Base-by-base conservation (phyloP, 2,888 invertebrate genomes). In the Fissipunctia ypsillon region DNA sequence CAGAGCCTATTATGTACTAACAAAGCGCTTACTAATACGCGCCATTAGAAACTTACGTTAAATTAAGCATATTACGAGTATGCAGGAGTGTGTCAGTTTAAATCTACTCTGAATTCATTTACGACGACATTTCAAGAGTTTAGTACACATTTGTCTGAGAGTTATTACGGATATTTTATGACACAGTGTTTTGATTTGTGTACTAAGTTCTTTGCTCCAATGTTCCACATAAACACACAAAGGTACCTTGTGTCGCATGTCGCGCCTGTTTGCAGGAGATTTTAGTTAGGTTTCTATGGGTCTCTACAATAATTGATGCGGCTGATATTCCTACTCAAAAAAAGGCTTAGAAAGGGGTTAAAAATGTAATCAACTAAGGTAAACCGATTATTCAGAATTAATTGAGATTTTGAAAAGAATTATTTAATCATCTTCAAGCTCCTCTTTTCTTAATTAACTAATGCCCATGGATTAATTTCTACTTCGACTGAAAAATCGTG, bases 51-150 rank as follows among this genome's bases (percentile, higher is more conserved):
- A 66, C 72, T 70, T 64, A 52, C 59, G 65, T 75, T 74, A 70
- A 78, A 81, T 81, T 61, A 68, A 73, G 63, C 50, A 52, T 63
- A 81, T 73, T 50, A n/a, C n/a, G n/a, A n/a, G n/a, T 66, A 61
- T 67, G 59, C 60, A 65, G 28, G 76, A 67, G 67, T 60, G 50
- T 25, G 67, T 61, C 80, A 70, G 67, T 77, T 81, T 60, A 69
- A 72, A 69, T 82, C 69, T 52, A 48, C 60, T 83, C 48, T 25
- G 56, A 84, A 74, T 71, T 83, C 65, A 54, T 75, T 75, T 69
- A 75, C 56, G 69, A 72, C 52, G 48, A 69, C 82, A 73, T 71
- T 45, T 72, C 68, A 67, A n/a, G 59, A 50, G 28, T 73, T 67
- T n/a, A 66, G 64, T 61, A 59, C 61, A 28, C 54, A 59, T 64